Evolutionary conservation across 2,888 invertebrate genomes (phyloP), one percentile per base, ranked within the genome.

Genomic region (Blastobasis adustella): DNA sequence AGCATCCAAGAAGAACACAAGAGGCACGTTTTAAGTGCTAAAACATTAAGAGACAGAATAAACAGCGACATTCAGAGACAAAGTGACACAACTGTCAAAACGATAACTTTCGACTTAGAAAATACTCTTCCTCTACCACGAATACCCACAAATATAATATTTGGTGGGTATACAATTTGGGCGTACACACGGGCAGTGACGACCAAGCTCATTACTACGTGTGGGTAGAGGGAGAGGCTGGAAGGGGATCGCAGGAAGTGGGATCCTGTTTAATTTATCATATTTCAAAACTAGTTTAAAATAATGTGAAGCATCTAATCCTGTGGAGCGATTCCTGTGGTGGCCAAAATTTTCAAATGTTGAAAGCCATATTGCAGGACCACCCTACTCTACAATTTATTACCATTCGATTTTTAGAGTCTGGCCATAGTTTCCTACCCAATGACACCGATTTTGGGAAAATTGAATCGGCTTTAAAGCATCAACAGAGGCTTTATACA

Each of bases 321-420:
- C 41, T 47, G 10, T 47, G 47, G 47, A 39, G 47, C 23, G 47
- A 47, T 47, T 40, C n/a, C 23, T 49, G 49, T 49, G 49, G 49
- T 5, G 49, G 49, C 2, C 49, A 49, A 37, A 49, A 49, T n/a
- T 5, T 37, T 9, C 9, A n/a, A 23, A 49, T 49, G 49, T n/a
- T 49, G 9, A 49, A 49, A 49, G 43, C 49, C 4, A 3, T 42
- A 7, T 42, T 49, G 10, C 7, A 43, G 6, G 23, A 6, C 5
- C 8, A 40, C 40, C 40, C 40, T 6, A 40, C 6, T 40, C 40
- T 40, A 6, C 6, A 40, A 8, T 8, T 6, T 6, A 40, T 40
- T 8, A 40, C 5, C 40, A 40, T 40, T 6, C 5, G 40, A 40
- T 40, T 40, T 40, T 8, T 40, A 6, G 40, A 40, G 8, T 40